A percentile compares a stretch with the other conserved stretches of the same genome.
Conservation (phyloP, 2,888 invertebrate genomes). For the Eurytoma adleriae region DNA sequence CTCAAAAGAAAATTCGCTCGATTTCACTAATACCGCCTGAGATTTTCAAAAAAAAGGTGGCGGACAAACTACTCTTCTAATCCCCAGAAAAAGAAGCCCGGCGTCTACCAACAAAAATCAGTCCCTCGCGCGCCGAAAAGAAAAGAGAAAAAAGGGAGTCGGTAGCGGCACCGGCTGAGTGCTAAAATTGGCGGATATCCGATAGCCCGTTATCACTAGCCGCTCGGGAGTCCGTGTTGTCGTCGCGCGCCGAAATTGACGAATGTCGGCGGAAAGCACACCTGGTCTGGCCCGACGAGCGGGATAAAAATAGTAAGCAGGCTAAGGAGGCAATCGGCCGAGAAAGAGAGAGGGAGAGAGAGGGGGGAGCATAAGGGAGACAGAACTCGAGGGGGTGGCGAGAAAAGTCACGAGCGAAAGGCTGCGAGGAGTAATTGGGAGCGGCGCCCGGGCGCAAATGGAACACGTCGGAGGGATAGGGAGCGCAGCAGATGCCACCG, state of each 20-base stretch:
- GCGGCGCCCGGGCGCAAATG: slow-evolving; percentile 13
- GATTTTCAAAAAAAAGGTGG: no score
- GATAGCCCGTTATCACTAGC: slow-evolving; percentile 25
- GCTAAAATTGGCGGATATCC: slow-evolving; percentile 37
- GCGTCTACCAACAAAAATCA: no score
- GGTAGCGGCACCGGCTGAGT: neutral
- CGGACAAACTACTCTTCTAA: no score
- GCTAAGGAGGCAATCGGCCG: slow-evolving; percentile 34
- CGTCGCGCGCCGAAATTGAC: slow-evolving; percentile 25
- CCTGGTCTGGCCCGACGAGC: slow-evolving; percentile 1
- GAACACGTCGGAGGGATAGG: neutral
- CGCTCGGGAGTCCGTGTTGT: neutral
- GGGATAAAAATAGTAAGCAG: slow-evolving; percentile 50
- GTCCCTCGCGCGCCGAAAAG: no score
- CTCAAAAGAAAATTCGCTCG: no score
- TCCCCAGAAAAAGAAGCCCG: slow-evolving; percentile 7
- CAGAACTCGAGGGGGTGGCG: neutral
- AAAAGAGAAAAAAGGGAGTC: no score
- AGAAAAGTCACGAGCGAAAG: slow-evolving; percentile 20
- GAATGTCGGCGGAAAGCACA: slow-evolving; percentile 29
- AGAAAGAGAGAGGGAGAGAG: neutral
- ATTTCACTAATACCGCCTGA: no score
- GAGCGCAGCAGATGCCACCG: neutral
- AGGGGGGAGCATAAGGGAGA: neutral
- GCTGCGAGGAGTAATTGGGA: slow-evolving; percentile 40